Evolutionary conservation across 2,888 invertebrate genomes (phyloP).

Genomic region (Chymomyza amoena): DNA sequence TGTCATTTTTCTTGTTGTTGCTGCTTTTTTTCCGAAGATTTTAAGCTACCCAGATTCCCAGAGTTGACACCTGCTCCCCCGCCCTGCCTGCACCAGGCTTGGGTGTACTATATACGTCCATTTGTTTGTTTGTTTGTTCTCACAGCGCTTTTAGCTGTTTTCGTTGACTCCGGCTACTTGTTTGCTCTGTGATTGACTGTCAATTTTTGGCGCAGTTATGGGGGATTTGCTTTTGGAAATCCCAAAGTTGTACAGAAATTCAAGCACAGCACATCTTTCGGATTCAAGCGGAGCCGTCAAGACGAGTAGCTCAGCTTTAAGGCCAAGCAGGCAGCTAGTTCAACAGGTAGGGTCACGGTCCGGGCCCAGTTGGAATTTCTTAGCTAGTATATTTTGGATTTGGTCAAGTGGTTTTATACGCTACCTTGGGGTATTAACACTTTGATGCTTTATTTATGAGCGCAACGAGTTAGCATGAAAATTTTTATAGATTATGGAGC

Average conservation of each 20-base stretch:
- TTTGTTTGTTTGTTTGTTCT: slow-evolving; percentile 9
- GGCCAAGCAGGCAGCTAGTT: neutral
- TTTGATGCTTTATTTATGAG: neutral
- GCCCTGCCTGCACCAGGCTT: no score
- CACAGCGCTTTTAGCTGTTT: neutral
- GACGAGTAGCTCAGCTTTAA: neutral
- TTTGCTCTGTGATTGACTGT: neutral
- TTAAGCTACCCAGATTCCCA: neutral
- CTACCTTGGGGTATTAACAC: neutral
- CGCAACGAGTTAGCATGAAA: no score
- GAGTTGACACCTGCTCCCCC: neutral
- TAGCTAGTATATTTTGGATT: neutral
- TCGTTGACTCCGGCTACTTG: neutral
- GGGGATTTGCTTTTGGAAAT: neutral
- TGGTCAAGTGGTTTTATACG: neutral
- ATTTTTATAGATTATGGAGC: no score
- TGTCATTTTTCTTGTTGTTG: neutral
- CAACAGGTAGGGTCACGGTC: neutral
- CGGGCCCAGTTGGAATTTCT: neutral
- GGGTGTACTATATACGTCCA: neutral
- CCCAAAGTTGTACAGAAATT: neutral
- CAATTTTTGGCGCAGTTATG: neutral
- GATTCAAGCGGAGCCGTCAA: neutral
- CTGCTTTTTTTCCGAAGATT: neutral
- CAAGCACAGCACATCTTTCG: no score